phyloP scores from a whole-genome alignment of 2,888 invertebrate genomes.

The Pteria penguin region DNA sequence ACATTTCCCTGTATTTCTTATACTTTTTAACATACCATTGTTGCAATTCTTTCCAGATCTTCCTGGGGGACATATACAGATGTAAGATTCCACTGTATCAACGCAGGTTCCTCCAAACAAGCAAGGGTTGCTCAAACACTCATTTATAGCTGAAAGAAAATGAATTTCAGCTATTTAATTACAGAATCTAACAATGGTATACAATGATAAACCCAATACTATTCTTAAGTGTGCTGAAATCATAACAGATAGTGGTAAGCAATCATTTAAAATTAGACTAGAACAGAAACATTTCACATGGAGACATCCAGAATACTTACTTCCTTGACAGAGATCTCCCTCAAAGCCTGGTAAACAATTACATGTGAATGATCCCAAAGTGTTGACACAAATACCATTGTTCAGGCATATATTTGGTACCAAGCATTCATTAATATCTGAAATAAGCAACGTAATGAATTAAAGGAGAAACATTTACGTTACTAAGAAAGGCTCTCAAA shows the following conservation, averaged over 20 bases:
- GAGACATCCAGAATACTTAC: too few relatives aligned
- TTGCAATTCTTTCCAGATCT: conserved; percentile 83
- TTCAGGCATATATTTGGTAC: conserved; percentile 70
- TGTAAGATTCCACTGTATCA: conserved; percentile 74
- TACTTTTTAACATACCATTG: background rate
- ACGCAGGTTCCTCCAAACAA: conserved; percentile 68
- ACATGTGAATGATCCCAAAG: conserved; percentile 83
- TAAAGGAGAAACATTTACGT: too few relatives aligned
- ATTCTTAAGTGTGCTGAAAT: too few relatives aligned
- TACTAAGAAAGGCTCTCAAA: too few relatives aligned
- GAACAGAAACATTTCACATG: too few relatives aligned
- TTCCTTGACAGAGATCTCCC: conserved; percentile 56
- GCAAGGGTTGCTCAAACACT: conserved; percentile 84
- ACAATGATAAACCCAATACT: too few relatives aligned
- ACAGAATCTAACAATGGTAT: too few relatives aligned
- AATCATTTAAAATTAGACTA: too few relatives aligned
- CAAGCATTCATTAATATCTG: conserved; percentile 93
- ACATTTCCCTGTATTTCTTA: too few relatives aligned
- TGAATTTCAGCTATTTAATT: background rate
- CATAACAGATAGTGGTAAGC: too few relatives aligned
- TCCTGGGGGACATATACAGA: conserved; percentile 71
- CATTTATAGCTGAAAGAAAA: conserved; percentile 88
- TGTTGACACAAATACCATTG: conserved; percentile 74
- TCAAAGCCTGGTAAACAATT: conserved; percentile 65
- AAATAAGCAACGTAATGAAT: too few relatives aligned